A percentile compares a stretch with the other conserved stretches of the same genome.
Evolutionary conservation across 1,140 invertebrate species (phyloP).

Genomic region (Macrobrachium rosenbergii): DNA sequence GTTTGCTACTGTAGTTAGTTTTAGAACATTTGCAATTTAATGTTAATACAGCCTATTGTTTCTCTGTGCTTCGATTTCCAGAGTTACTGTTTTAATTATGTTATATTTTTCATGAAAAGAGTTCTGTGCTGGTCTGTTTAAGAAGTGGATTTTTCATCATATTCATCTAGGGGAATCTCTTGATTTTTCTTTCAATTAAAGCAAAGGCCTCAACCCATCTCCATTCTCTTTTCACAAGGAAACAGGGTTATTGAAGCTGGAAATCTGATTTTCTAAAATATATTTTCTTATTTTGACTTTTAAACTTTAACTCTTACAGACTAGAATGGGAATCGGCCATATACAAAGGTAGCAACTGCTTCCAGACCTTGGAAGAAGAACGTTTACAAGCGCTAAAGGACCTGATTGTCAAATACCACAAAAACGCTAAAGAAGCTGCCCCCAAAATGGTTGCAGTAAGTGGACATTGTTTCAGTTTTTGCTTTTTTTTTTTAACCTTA

Average conservation of each 20-base stretch:
- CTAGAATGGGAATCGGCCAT: slow-evolving; percentile 93
- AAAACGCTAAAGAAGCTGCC: slow-evolving; percentile 81
- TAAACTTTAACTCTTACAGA: slow-evolving; percentile 70
- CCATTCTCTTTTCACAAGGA: neutral
- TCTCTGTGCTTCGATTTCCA: no score
- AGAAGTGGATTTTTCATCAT: no score
- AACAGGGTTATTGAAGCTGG: no score
- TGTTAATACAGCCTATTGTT: no score
- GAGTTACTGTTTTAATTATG: no score
- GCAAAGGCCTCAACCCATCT: neutral
- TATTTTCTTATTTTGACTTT: no score
- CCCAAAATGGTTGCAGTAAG: slow-evolving; percentile 73
- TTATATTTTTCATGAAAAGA: no score
- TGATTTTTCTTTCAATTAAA: no score
- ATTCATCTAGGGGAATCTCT: no score
- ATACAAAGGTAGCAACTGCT: slow-evolving; percentile 79
- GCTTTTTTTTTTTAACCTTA: neutral
- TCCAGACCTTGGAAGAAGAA: slow-evolving; percentile 90
- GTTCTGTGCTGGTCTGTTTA: no score
- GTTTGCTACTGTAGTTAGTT: neutral
- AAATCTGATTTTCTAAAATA: no score
- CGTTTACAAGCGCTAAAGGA: slow-evolving; percentile 85
- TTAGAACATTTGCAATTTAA: no score
- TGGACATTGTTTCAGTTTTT: neutral
- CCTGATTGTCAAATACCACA: slow-evolving; percentile 82